Conservation (phyloP, 2,797 vertebrate species). For the Thripadectes ignobilis region DNA sequence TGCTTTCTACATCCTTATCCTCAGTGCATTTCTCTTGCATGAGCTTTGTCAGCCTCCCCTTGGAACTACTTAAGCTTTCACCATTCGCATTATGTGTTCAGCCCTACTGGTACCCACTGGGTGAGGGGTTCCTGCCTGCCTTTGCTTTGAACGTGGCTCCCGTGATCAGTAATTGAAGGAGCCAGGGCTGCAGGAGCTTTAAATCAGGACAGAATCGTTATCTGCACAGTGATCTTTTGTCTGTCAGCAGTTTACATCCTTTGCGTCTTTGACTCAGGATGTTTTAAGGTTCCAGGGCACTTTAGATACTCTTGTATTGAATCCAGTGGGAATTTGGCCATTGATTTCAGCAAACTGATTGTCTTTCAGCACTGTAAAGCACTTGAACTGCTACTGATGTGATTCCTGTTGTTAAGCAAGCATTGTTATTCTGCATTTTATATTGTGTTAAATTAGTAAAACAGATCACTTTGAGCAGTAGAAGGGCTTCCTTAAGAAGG, state of each 20-base stretch:
- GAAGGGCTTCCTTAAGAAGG: not conserved
- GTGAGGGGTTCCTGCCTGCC: not conserved
- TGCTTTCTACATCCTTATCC: not conserved
- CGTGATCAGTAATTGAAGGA: not conserved
- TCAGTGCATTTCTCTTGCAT: not conserved
- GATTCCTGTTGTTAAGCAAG: not conserved
- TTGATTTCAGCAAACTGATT: not conserved
- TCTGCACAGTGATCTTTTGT: not conserved
- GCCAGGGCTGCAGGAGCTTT: not conserved
- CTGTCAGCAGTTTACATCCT: not conserved
- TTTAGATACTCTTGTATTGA: not conserved
- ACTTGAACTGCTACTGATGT: not conserved
- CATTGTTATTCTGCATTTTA: not conserved
- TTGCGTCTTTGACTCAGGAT: not conserved
- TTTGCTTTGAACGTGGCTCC: not conserved
- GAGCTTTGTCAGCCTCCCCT: not conserved
- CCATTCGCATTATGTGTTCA: rapidly evolving
- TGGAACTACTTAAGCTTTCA: not conserved
- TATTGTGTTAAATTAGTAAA: not conserved
- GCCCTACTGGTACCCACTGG: not conserved
- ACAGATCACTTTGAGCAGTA: not conserved
- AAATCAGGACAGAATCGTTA: not conserved
- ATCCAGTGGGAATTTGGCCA: not conserved
- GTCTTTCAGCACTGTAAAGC: not conserved
- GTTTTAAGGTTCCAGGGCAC: not conserved